Percentiles rank a stretch among this genome's conserved stretches.
phyloP scores from a whole-genome alignment of 2,113 vertebrate species.

The Helogale parvula region DNA sequence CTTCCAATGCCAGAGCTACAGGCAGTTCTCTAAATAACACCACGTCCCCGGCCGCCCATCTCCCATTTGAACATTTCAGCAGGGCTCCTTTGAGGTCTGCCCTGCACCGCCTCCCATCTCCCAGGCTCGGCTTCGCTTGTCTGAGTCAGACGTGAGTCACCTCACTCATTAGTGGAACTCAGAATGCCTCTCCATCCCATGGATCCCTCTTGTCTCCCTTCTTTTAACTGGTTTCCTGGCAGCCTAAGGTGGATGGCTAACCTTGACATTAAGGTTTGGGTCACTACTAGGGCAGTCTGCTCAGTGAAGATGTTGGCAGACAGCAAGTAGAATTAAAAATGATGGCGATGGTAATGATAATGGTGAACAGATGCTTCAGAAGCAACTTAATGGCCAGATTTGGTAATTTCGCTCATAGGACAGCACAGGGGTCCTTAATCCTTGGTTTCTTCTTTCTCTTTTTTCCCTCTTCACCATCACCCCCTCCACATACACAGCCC shows the following conservation, averaged over 20 bases:
- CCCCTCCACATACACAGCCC: not conserved
- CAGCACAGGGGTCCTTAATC: not conserved
- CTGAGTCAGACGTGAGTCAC: conserved; percentile 87
- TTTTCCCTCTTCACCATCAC: not conserved
- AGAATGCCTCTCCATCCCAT: conserved; percentile 83
- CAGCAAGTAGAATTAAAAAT: not conserved
- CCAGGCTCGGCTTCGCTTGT: conserved; percentile 79
- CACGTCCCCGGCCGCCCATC: conserved; percentile 41
- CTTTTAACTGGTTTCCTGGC: conserved; percentile 77
- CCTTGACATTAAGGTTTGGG: not conserved
- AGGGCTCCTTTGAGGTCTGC: conserved; percentile 72
- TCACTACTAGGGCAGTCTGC: not conserved
- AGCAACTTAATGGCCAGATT: not conserved
- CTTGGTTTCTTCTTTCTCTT: not conserved
- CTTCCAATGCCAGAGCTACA: not conserved
- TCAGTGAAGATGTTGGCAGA: not conserved
- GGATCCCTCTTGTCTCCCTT: conserved; percentile 82
- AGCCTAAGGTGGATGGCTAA: conserved; percentile 64
- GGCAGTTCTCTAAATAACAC: conserved; percentile 56
- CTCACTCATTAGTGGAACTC: conserved; percentile 84
- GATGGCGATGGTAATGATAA: not conserved
- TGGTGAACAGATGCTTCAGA: not conserved
- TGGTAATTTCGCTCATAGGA: not conserved
- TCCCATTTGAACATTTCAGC: conserved; percentile 52
- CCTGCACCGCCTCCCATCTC: conserved; percentile 77